Percentiles rank a stretch among this genome's conserved stretches.
phyloP scores from a whole-genome alignment of 2,888 invertebrate species.

The Ypsolopha scabrella region DNA sequence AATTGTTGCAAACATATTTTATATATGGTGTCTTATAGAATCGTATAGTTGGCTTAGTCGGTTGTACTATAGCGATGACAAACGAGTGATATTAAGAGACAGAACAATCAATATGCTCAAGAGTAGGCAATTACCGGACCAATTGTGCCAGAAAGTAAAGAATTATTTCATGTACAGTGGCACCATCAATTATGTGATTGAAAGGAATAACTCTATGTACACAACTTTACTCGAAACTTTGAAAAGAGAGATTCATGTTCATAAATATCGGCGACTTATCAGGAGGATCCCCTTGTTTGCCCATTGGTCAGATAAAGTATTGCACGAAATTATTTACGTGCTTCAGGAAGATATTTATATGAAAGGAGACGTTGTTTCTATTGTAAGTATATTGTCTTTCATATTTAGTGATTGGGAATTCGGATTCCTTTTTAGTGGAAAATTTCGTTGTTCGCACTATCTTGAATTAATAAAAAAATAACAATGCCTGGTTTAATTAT shows the following conservation, averaged over 20 bases:
- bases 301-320: conserved; percentile 19
- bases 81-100: conserved; percentile 7
- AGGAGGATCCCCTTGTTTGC: conserved; percentile 20
- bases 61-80: no score
- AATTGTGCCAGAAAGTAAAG: conserved; percentile 13
- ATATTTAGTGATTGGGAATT: no score
- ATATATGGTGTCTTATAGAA: conserved; percentile 21
- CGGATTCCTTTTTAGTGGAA: no score
- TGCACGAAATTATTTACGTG: conserved; percentile 14
- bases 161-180: conserved; percentile 17
- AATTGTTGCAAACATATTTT: conserved; percentile 18
- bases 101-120: conserved; percentile 12
- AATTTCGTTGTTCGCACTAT: background rate
- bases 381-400: conserved; percentile 15
- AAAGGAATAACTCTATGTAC: conserved; percentile 15
- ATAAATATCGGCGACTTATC: conserved; percentile 13
- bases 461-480: background rate
- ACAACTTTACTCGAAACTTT: conserved; percentile 15
- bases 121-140: conserved; percentile 17
- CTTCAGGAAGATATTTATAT: conserved; percentile 19
- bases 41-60: conserved; percentile 16
- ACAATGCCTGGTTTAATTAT: no score
- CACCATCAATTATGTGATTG: conserved; percentile 11
- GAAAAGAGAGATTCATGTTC: conserved; percentile 16
- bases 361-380: conserved; percentile 17